Evolutionary conservation across 2,797 vertebrate genomes (phyloP).

Genomic region (Tinamus major): DNA sequence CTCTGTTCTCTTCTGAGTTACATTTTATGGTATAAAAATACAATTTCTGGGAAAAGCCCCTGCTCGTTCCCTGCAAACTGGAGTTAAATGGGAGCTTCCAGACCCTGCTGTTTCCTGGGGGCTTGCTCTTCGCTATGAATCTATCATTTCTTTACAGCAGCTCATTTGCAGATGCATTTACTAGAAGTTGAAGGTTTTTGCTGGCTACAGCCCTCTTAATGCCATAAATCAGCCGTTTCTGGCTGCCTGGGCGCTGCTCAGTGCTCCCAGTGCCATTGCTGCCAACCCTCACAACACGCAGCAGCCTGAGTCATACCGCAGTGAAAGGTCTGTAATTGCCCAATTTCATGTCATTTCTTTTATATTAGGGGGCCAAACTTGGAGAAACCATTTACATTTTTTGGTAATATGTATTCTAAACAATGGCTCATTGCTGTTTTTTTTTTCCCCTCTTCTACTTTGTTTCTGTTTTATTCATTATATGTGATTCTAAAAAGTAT

Average conservation of each 20-base stretch:
- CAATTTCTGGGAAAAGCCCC: neutral
- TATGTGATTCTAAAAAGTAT: conserved; percentile 8
- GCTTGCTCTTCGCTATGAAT: conserved; percentile 20
- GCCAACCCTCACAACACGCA: conserved; percentile 13
- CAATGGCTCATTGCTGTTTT: neutral
- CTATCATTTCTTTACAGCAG: conserved; percentile 51
- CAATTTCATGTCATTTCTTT: conserved; percentile 54
- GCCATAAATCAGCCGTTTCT: conserved; percentile 24
- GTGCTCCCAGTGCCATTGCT: neutral
- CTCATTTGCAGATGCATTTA: conserved; percentile 49
- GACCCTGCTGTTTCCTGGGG: conserved; percentile 12
- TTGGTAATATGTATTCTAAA: conserved; percentile 28
- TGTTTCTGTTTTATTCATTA: conserved; percentile 28
- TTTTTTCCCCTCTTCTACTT: neutral
- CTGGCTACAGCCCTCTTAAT: conserved; percentile 30
- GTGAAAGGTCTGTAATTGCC: conserved; percentile 34
- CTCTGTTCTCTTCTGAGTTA: neutral
- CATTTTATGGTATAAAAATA: neutral
- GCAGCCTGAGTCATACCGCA: conserved; percentile 45
- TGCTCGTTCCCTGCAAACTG: conserved; percentile 24
- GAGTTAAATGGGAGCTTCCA: conserved; percentile 42
- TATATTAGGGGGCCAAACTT: conserved; percentile 22
- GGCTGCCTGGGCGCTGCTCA: conserved; percentile 14
- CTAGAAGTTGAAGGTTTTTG: conserved; percentile 6
- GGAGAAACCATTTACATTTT: conserved; percentile 7